Base-by-base conservation (phyloP, 2,797 vertebrate genomes). In the Falco berigora region DNA sequence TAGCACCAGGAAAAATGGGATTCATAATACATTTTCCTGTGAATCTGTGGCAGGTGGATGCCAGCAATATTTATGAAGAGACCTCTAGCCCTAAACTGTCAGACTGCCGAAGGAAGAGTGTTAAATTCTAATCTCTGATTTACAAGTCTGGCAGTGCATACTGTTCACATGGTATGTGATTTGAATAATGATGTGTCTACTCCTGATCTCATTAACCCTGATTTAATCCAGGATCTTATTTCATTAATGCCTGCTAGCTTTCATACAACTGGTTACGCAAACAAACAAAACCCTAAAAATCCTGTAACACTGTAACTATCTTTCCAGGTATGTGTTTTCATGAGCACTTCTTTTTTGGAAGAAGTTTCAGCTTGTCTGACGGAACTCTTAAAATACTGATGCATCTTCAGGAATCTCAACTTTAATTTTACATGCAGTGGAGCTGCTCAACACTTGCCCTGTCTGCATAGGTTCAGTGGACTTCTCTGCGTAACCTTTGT, bases 121-220 rank as follows among this genome's bases (percentile, higher is more conserved):
- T 90, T 96, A 89, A 90, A 85, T 96, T 96, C 78, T 91, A 46
- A 95, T 96, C 69, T 96, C 90, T 81, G 44, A 94, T 96, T 95
- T 97, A 87, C 88, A 95, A 92, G 49, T 82, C 68, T 78, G 86
- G 76, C 82, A 92, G 80, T 0, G 0, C 24, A 7, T 64, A 36
- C 77, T 76, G 9, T 85, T 97, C 93, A 95, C 55, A 24, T 94
- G 83, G 58, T 71, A 21, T 96, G 59, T 96, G 85, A 84, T 93
- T 92, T 90, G 83, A 95, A 97, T 92, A 97, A 77, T 93, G 87
- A 92, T 96, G 62, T 81, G 68, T 82, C 95, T 94, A 10, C 61
- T 93, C n/a, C 76, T 95, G 94, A 97, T 95, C 92, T 92, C 92
- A 63, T 96, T 95, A 94, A 90, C 95, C 92, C 93, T 93, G 69